phyloP scores from a whole-genome alignment of 2,888 invertebrate species.

The Auanema freiburgensis region DNA sequence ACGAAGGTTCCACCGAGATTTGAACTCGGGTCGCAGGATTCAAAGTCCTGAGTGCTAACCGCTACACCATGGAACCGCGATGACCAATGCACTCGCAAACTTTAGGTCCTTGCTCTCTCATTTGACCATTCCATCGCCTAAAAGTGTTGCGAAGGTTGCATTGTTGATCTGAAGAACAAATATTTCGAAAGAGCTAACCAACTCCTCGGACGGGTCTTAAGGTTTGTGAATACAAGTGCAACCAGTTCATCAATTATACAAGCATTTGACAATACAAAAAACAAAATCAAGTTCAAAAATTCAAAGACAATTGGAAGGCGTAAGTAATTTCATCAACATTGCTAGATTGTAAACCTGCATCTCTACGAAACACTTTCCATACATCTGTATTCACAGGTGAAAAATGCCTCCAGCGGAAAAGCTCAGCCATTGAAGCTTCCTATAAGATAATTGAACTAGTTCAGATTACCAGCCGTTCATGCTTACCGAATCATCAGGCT shows the following conservation, averaged over 20 bases:
- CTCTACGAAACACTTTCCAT: conserved; percentile 27
- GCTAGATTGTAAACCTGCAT: conserved; percentile 20
- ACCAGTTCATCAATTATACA: background rate
- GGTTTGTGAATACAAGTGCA: background rate
- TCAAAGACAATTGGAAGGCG: conserved; percentile 26
- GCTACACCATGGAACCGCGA: conserved; percentile 44
- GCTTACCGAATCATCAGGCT: conserved; percentile 5
- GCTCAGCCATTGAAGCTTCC: conserved; percentile 43
- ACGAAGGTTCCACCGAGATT: conserved; percentile 51
- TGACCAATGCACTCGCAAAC: no score
- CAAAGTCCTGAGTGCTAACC: conserved; percentile 52
- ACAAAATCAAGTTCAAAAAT: conserved; percentile 12
- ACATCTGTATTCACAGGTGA: conserved; percentile 25
- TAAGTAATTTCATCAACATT: conserved; percentile 24
- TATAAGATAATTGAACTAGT: conserved; percentile 17
- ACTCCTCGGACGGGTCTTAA: no score
- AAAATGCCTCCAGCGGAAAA: conserved; percentile 49
- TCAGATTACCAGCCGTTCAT: background rate
- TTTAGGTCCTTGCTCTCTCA: no score
- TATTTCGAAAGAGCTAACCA: no score
- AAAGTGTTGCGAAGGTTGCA: no score
- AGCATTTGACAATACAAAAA: background rate
- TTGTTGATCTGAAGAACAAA: no score
- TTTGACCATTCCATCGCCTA: no score
- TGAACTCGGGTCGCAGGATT: conserved; percentile 49